phyloP scores from a whole-genome alignment of 1,140 invertebrate genomes.

The Drosophila micromelanica region DNA sequence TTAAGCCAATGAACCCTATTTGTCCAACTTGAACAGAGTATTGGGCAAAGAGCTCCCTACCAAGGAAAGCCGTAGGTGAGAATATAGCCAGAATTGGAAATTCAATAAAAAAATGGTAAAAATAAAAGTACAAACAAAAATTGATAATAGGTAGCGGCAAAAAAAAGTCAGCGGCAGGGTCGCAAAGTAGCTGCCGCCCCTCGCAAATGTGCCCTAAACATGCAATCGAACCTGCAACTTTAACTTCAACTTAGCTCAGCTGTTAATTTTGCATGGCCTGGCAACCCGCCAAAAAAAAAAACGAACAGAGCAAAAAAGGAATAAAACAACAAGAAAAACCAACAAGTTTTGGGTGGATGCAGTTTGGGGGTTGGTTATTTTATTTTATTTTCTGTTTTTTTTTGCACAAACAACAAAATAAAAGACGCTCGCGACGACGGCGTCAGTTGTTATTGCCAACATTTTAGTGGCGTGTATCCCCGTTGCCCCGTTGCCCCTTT shows the following conservation, averaged over 20 bases:
- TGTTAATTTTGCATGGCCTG: conserved; percentile 62
- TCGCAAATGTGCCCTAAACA: conserved; percentile 53
- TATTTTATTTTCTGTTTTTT: conserved; percentile 22
- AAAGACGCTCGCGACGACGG: conserved; percentile 30
- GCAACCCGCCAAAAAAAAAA: conserved; percentile 13
- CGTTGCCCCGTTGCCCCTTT: neutral
- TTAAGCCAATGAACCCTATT: neutral
- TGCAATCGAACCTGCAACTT: conserved; percentile 51
- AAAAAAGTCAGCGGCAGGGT: neutral
- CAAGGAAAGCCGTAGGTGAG: conserved; percentile 28
- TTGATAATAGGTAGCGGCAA: conserved; percentile 10
- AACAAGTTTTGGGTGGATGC: conserved; percentile 46
- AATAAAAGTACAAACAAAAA: conserved; percentile 17
- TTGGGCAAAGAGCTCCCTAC: conserved; percentile 3
- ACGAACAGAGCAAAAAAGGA: neutral
- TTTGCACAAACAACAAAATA: conserved; percentile 18
- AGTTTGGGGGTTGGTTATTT: conserved; percentile 44
- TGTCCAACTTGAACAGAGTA: neutral
- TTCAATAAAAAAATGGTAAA: conserved; percentile 36
- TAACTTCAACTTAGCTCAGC: conserved; percentile 44
- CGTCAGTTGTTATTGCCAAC: conserved; percentile 66
- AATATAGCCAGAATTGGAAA: conserved; percentile 29
- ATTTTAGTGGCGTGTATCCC: conserved; percentile 37
- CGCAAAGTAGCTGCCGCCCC: neutral
- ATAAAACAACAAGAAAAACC: conserved; percentile 13